A percentile compares a stretch with the other conserved stretches of the same genome.
These are phyloP conservation scores for Agrenia bidenticulata DNA, from an alignment of 2,888 invertebrate species.

Conservation along the genomic window DNA sequence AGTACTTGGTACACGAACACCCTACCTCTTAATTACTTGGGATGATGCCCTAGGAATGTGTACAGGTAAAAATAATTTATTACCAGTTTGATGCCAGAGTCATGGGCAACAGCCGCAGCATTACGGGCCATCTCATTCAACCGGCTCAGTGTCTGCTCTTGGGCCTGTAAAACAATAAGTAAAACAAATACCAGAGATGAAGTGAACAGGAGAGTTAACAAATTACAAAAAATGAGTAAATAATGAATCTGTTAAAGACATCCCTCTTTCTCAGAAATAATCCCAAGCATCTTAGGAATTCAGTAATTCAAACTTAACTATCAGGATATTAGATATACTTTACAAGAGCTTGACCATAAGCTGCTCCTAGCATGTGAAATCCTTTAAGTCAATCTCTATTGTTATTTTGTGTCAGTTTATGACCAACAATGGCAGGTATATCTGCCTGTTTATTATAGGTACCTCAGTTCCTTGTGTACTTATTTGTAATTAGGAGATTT, in stretches of 20 bases:
- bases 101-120: slow-evolving; percentile 43
- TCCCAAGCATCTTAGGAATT: slow-evolving; percentile 9
- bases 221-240: slow-evolving; percentile 6
- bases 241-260: not conserved
- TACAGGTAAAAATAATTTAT: slow-evolving; percentile 17
- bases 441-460: not conserved
- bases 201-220: slow-evolving; percentile 1
- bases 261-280: slow-evolving; percentile 10
- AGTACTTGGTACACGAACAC: not conserved
- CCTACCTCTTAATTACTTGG: slow-evolving; percentile 1
- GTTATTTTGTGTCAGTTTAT: slow-evolving; percentile 8
- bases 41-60: not conserved
- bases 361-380: no score
- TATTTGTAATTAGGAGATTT: slow-evolving; percentile 3
- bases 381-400: slow-evolving; percentile 1
- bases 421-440: not conserved
- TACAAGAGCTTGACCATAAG: no score
- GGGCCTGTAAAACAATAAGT: slow-evolving; percentile 25
- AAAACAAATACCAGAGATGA: slow-evolving; percentile 5
- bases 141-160: slow-evolving; percentile 42
- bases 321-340: no score
- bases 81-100: slow-evolving; percentile 37
- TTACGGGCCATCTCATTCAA: slow-evolving; percentile 48
- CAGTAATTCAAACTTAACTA: no score
- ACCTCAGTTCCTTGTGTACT: slow-evolving; percentile 1